Evolutionary conservation across 53 echinoderm and acorn worm genomes (phyloP).

Genomic region (Temnopleurus reevesii): DNA sequence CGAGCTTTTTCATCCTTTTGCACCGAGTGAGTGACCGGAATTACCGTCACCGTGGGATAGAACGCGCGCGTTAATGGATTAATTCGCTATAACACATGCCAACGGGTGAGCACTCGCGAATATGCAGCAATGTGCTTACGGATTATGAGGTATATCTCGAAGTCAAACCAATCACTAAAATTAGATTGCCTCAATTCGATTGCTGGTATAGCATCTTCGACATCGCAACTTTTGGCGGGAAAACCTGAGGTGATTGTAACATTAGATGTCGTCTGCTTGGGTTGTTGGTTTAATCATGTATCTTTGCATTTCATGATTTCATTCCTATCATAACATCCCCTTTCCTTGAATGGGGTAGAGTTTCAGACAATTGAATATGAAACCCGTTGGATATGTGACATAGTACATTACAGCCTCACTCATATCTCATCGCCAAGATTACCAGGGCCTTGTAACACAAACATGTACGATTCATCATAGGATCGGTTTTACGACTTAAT

Average conservation of each 20-base stretch:
- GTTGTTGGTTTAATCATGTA: constrained; percentile 39
- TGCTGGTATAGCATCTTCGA: not conserved
- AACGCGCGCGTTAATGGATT: constrained; percentile 50
- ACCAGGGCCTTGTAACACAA: no score
- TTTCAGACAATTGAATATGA: not conserved
- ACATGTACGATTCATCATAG: no score
- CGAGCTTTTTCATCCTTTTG: not conserved
- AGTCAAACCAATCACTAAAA: constrained; percentile 43
- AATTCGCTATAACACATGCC: constrained; percentile 43
- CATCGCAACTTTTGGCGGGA: not conserved
- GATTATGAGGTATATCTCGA: not conserved
- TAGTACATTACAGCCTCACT: no score
- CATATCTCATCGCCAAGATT: no score
- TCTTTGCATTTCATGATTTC: constrained; percentile 17
- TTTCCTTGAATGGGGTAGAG: not conserved
- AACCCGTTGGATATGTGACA: not conserved
- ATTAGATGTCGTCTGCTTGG: not conserved
- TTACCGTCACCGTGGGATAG: constrained; percentile 39
- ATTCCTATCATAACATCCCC: constrained; percentile 32
- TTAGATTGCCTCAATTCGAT: constrained; percentile 8
- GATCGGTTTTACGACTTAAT: no score
- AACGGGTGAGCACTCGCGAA: constrained; percentile 33
- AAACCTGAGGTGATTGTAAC: constrained; percentile 29
- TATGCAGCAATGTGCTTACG: not conserved
- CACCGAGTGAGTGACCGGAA: constrained; percentile 38